Conservation (phyloP, 2,888 invertebrate genomes). For the Marasmarcha lunaedactyla region DNA sequence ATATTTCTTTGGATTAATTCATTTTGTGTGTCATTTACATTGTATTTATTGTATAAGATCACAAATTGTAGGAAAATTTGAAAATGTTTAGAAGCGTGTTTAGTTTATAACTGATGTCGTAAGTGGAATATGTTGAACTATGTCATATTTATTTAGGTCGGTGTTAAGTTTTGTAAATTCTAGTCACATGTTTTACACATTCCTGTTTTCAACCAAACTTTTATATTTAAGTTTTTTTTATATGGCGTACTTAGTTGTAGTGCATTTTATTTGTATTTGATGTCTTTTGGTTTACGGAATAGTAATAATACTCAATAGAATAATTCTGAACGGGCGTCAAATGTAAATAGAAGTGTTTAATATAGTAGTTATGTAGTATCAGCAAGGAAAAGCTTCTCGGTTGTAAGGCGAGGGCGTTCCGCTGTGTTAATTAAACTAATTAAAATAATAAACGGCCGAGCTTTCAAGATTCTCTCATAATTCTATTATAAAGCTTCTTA, state of each 20-base stretch:
- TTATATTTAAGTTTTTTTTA: slow-evolving; percentile 35
- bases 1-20: slow-evolving; percentile 18
- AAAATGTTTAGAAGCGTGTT: slow-evolving; percentile 26
- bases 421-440: slow-evolving; percentile 52
- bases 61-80: slow-evolving; percentile 39
- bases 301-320: too few species aligned
- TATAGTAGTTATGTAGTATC: slow-evolving; percentile 8
- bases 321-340: too few species aligned
- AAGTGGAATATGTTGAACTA: slow-evolving; percentile 46
- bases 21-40: slow-evolving; percentile 34
- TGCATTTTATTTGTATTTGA: slow-evolving; percentile 2
- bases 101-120: slow-evolving; percentile 31
- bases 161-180: slow-evolving; percentile 69
- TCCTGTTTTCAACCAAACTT: slow-evolving; percentile 69
- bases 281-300: too few species aligned
- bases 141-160: slow-evolving; percentile 62
- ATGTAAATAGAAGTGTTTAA: slow-evolving; percentile 2
- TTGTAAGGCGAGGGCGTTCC: slow-evolving; percentile 25
- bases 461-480: slow-evolving; percentile 12
- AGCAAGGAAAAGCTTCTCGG: slow-evolving; percentile 17
- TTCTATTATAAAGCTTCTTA: slow-evolving; percentile 11
- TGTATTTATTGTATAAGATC: slow-evolving; percentile 22
- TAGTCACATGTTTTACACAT: slow-evolving; percentile 69
- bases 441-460: slow-evolving; percentile 42
- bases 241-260: slow-evolving; percentile 18